Evolutionary conservation across 2,888 invertebrate genomes (phyloP).

Genomic region (Cetonia aurata): DNA sequence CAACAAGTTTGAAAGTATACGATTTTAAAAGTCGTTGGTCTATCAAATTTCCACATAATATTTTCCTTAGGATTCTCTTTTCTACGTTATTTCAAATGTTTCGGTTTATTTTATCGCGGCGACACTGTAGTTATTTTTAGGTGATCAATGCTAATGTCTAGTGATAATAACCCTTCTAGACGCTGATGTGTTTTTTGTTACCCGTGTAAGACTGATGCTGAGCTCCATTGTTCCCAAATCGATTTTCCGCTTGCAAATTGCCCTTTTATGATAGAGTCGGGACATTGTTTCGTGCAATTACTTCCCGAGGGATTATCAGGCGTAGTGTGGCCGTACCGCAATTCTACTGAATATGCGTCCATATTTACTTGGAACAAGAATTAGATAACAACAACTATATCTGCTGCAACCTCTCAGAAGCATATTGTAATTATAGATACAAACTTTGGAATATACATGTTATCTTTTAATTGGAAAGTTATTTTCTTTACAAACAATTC

Average conservation of each 20-base stretch:
- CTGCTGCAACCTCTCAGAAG: background rate
- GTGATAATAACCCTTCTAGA: too few species aligned
- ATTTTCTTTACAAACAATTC: constrained; percentile 6
- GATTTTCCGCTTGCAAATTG: constrained; percentile 19
- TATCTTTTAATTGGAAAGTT: constrained; percentile 13
- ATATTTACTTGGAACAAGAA: constrained; percentile 8
- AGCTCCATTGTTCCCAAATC: constrained; percentile 28
- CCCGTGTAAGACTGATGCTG: constrained; percentile 11
- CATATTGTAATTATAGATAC: background rate
- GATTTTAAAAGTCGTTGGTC: too few species aligned
- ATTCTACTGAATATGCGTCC: background rate
- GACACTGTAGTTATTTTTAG: too few species aligned
- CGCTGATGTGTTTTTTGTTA: too few species aligned
- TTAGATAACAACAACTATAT: constrained; percentile 19
- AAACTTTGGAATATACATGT: constrained; percentile 1
- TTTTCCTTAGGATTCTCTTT: too few species aligned
- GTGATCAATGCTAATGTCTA: too few species aligned
- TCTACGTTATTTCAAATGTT: too few species aligned
- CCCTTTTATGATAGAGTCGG: constrained; percentile 24
- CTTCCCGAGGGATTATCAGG: background rate
- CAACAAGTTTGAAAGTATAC: too few species aligned
- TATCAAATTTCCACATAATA: too few species aligned
- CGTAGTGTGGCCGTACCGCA: background rate
- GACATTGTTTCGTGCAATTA: constrained; percentile 11
- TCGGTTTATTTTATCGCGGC: too few species aligned